Evolutionary conservation across 2,113 vertebrate genomes (phyloP).

Genomic region (Hippocampus guttulatus): DNA sequence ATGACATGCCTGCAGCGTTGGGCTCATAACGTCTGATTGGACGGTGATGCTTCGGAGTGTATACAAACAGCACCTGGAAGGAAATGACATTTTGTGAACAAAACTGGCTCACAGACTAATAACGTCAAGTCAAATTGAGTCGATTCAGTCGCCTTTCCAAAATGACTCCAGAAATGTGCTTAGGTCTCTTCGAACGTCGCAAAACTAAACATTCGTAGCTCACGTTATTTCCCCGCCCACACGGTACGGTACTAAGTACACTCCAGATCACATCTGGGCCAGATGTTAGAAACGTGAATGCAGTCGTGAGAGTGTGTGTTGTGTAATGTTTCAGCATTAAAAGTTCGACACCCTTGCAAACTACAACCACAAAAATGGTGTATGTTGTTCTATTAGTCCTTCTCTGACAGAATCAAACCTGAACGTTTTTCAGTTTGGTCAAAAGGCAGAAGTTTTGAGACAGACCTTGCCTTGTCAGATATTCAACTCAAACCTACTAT

Average conservation of each 20-base stretch:
- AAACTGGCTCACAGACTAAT: not conserved
- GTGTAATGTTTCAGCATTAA: too few relatives aligned
- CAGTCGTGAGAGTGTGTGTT: not conserved
- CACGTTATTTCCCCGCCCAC: slow-evolving; percentile 3
- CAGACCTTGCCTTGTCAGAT: too few relatives aligned
- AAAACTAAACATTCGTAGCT: slow-evolving; percentile 13
- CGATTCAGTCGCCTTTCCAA: not conserved
- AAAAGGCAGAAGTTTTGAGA: too few relatives aligned
- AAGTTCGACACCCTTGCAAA: too few relatives aligned
- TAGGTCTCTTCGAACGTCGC: slow-evolving; percentile 16
- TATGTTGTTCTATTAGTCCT: too few relatives aligned
- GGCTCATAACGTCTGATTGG: slow-evolving; percentile 14
- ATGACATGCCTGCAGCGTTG: slow-evolving; percentile 43
- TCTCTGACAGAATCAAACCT: too few relatives aligned
- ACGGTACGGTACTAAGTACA: slow-evolving; percentile 4
- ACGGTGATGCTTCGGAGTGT: slow-evolving; percentile 1
- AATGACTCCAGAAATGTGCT: not conserved
- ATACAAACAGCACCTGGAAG: slow-evolving; percentile 8
- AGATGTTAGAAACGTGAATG: slow-evolving; percentile 38
- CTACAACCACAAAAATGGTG: too few relatives aligned
- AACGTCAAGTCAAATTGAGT: not conserved
- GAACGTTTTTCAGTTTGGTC: too few relatives aligned
- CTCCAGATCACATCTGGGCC: slow-evolving; percentile 33
- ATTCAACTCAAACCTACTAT: too few relatives aligned
- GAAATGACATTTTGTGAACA: slow-evolving; percentile 12